Evolutionary conservation across 2,888 invertebrate species (phyloP).

Genomic region (Drosophila peninsularis): DNA sequence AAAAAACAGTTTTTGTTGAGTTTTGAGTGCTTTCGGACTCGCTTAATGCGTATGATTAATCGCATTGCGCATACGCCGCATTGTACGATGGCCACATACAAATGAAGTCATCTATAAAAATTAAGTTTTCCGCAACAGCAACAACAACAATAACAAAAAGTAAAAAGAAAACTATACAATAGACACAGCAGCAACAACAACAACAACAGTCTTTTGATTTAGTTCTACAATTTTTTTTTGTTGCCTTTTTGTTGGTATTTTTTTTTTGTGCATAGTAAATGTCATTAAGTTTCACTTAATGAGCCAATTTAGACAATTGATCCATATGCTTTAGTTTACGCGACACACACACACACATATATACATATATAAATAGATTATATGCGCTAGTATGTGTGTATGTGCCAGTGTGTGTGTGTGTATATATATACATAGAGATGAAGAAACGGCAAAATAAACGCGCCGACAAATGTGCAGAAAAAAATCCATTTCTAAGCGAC

Average conservation of each 20-base stretch:
- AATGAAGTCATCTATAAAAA: slow-evolving; percentile 65
- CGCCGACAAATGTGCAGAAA: slow-evolving; percentile 53
- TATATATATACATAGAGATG: slow-evolving; percentile 17
- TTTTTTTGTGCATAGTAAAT: slow-evolving; percentile 72
- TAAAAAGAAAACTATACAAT: slow-evolving; percentile 34
- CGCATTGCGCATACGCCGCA: slow-evolving; percentile 58
- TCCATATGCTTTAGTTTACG: slow-evolving; percentile 77
- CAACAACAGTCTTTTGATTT: slow-evolving; percentile 44
- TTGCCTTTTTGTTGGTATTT: slow-evolving; percentile 27
- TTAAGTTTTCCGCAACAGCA: slow-evolving; percentile 55
- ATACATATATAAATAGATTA: slow-evolving; percentile 43
- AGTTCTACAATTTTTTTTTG: slow-evolving; percentile 41
- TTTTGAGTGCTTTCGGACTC: slow-evolving; percentile 23
- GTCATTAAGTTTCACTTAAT: slow-evolving; percentile 79
- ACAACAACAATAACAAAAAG: slow-evolving; percentile 28
- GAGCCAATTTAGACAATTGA: slow-evolving; percentile 79
- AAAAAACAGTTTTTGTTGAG: background rate
- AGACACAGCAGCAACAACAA: slow-evolving; percentile 11
- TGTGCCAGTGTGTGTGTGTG: slow-evolving; percentile 5
- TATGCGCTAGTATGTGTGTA: slow-evolving; percentile 25
- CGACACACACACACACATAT: slow-evolving; percentile 50
- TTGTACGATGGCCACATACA: slow-evolving; percentile 34
- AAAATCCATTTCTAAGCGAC: slow-evolving; percentile 53
- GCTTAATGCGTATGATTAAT: slow-evolving; percentile 29
- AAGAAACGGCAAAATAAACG: slow-evolving; percentile 41